Base-by-base conservation (phyloP, 2,888 invertebrate genomes). In the Liodrosophila aerea region DNA sequence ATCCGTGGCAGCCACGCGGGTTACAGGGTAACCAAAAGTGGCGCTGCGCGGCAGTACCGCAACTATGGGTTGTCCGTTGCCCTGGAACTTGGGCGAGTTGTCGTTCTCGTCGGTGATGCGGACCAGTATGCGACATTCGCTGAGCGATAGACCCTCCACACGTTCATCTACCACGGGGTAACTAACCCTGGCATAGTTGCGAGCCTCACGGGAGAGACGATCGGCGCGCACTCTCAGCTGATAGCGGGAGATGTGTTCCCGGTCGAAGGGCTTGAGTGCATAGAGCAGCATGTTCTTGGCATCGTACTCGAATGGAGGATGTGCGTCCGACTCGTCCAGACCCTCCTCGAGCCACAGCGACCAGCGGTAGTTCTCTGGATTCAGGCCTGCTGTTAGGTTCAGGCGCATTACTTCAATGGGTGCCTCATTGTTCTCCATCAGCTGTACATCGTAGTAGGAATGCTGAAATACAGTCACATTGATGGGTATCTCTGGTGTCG, bases 31-130 rank as follows among this genome's bases (percentile, higher is more conserved):
- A 0, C 96, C 96, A 87, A 95, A 96, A 60, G 93, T 93, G 5
- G 95, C 96, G 22, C 94, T 93, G 0, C 95, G 93, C 0, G 96
- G 95, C 63, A 96, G 93, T 0, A 96, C 96, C 0, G 96, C 95
- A 0, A 97, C 93, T 68, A 96, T 92, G 0, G 96, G 96, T 29
- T 94, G 91, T 2, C 95, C 95, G 53, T 93, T 93, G 34, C 93
- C 93, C 1, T 92, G 92, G 86, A 97, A 97, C 78, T 92, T 93
- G 0, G 96, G 96, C 1, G 94, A 91, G 87, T 97, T 96, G 85
- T 97, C 96, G 85, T 97, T 97, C 0, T 94, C 93, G 88, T 97
- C 96, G 41, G 93, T 92, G 52, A 97, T 93, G 75, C 93, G 92
- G 0, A 96, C 92, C 1, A 96, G 92, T 1, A 96, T 92, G 87